phyloP scores from a whole-genome alignment of 2,113 vertebrate genomes.

The Hippopotamus amphibius region DNA sequence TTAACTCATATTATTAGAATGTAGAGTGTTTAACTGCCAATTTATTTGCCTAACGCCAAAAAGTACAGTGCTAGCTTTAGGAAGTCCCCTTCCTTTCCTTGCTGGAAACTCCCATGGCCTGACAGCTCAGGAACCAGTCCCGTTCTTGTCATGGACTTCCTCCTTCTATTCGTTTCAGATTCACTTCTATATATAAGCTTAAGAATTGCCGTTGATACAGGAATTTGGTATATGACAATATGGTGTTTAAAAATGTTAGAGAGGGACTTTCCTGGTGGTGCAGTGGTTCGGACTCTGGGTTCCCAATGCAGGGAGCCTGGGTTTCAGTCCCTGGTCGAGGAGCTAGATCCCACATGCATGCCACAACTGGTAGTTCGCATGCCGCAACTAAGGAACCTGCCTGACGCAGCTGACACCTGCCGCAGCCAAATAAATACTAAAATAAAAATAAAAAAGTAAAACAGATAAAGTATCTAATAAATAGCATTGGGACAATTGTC shows the following conservation, averaged over 20 bases:
- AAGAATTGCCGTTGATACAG: background rate
- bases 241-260: slow-evolving; percentile 4
- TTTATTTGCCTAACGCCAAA: slow-evolving; percentile 16
- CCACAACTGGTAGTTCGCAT: too few relatives aligned
- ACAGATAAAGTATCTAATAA: background rate
- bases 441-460: too few relatives aligned
- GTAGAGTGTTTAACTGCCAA: background rate
- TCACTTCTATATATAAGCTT: slow-evolving; percentile 30
- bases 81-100: slow-evolving; percentile 30
- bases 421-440: too few relatives aligned
- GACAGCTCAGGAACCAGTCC: background rate
- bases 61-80: background rate
- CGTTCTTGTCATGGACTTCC: background rate
- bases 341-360: too few relatives aligned
- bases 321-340: too few relatives aligned
- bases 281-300: too few relatives aligned
- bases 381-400: too few relatives aligned
- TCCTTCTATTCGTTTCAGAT: slow-evolving; percentile 40
- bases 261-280: too few relatives aligned
- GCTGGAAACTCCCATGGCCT: slow-evolving; percentile 31
- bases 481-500: background rate
- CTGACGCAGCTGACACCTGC: too few relatives aligned
- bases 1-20: background rate
- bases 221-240: background rate
- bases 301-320: too few relatives aligned